phyloP scores from a whole-genome alignment of 2,888 invertebrate genomes.

The Thecophora atra region DNA sequence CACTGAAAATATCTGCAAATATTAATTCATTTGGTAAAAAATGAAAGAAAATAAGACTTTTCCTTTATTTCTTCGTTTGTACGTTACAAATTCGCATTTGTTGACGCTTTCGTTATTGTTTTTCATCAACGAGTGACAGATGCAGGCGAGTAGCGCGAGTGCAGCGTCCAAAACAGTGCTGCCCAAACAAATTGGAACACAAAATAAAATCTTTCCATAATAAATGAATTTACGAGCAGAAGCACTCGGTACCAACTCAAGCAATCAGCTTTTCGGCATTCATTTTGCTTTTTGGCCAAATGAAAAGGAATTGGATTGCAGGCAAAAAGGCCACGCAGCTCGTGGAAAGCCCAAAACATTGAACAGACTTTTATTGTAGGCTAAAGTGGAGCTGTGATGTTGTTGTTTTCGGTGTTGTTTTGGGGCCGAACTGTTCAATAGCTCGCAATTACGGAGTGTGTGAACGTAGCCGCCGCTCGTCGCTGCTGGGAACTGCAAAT shows the following conservation, averaged over 20 bases:
- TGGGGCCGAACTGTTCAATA: conserved; percentile 30
- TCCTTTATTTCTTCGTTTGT: background rate
- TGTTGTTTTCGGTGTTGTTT: background rate
- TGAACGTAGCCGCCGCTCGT: background rate
- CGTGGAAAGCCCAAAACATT: background rate
- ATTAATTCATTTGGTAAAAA: background rate
- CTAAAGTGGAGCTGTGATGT: background rate
- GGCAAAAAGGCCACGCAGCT: conserved; percentile 10
- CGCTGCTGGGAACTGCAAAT: background rate
- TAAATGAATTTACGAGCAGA: conserved; percentile 63
- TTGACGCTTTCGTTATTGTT: conserved; percentile 26
- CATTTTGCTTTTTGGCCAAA: conserved; percentile 10
- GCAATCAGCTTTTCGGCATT: conserved; percentile 18
- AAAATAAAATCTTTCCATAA: conserved; percentile 47
- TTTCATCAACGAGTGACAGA: conserved; percentile 25
- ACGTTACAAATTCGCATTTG: conserved; percentile 34
- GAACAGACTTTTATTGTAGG: conserved; percentile 1
- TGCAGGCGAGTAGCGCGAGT: conserved; percentile 2
- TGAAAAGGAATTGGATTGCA: conserved; percentile 27
- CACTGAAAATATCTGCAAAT: background rate
- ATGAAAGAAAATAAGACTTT: background rate
- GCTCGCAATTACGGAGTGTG: conserved; percentile 32
- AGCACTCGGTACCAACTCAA: conserved; percentile 46
- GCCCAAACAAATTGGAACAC: conserved; percentile 1
- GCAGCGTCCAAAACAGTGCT: background rate